These are phyloP conservation scores for Sycophila texana DNA, from an alignment of 2,888 invertebrate species.

Conservation along the genomic window DNA sequence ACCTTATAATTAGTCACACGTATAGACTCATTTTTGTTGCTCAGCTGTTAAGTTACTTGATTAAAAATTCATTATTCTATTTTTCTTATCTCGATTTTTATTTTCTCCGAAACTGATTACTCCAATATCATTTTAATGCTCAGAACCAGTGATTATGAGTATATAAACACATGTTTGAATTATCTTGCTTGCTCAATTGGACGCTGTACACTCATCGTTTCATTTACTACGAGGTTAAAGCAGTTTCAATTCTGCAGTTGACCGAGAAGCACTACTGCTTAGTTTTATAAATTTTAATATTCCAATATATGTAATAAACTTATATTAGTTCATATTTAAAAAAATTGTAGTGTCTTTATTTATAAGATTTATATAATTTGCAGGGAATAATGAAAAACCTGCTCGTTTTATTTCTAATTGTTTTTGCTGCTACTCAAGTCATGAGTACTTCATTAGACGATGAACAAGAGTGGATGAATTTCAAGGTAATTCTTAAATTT, in stretches of 20 bases:
- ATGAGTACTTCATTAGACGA: no score
- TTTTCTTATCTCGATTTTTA: not conserved
- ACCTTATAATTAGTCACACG: no score
- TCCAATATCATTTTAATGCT: not conserved
- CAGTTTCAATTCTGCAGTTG: not conserved
- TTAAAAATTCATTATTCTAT: no score
- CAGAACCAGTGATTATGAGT: not conserved
- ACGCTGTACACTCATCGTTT: not conserved
- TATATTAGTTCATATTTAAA: no score
- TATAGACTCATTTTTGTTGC: no score
- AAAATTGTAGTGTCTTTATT: no score
- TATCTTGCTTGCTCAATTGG: slow-evolving; percentile 4
- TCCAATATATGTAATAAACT: no score
- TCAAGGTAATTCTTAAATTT: not conserved
- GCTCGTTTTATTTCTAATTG: not conserved
- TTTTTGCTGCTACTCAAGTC: not conserved
- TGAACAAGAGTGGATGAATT: slow-evolving; percentile 10
- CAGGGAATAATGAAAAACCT: not conserved
- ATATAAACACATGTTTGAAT: not conserved
- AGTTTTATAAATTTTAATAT: no score
- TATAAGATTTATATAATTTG: not conserved
- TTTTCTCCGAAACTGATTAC: not conserved
- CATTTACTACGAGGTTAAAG: not conserved
- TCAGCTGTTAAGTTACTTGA: no score
- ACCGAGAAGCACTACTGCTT: no score